Evolutionary conservation across 2,797 vertebrate genomes (phyloP), one percentile per base, ranked within the genome.

Genomic region (Myioborus miniatus): DNA sequence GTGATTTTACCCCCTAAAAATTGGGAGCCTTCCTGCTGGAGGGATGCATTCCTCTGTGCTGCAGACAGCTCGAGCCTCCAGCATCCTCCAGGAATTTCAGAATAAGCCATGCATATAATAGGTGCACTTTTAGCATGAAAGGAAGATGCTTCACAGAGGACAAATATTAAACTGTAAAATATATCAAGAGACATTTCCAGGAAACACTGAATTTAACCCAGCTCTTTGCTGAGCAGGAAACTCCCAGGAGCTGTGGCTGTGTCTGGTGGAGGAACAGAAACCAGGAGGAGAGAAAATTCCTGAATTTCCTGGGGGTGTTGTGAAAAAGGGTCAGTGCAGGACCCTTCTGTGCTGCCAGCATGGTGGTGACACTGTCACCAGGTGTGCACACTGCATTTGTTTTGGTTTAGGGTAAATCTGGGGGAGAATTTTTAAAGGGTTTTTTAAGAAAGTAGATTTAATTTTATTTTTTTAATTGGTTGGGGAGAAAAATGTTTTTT

Each of bases 101-200:
- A 87, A 74, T 11, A 92, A 95, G 23, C 83, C 80, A 88, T 55
- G 83, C 83, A 60, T 84, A 15, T 88, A 89, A 94, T 72, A 87
- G 67, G 70, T 39, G 5, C 43, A 6, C 71, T 72, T 60, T 95
- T 92, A 90, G 75, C 76, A 71, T n/a, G 68, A 87, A 90, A 92
- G 81, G 67, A 93, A 90, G 83, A 77, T 49, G 74, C 63, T 82
- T 89, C 68, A 32, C 67, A 32, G 52, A 94, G 78, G 83, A 94
- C 74, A 92, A 87, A 89, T 70, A 92, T 47, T 89, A 87, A 95
- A 69, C 71, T 6, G 2, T n/a, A 76, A 89, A 89, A 93, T 58
- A 82, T 10, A 90, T 32, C 78, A 82, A 80, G 78, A 87, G 75
- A 84, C 47, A 27, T 87, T 93, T 93, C 81, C 81, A 4, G 2